A percentile compares a stretch with the other conserved stretches of the same genome.
phyloP scores from a whole-genome alignment of 2,797 vertebrate species.

The Tangara arthus region DNA sequence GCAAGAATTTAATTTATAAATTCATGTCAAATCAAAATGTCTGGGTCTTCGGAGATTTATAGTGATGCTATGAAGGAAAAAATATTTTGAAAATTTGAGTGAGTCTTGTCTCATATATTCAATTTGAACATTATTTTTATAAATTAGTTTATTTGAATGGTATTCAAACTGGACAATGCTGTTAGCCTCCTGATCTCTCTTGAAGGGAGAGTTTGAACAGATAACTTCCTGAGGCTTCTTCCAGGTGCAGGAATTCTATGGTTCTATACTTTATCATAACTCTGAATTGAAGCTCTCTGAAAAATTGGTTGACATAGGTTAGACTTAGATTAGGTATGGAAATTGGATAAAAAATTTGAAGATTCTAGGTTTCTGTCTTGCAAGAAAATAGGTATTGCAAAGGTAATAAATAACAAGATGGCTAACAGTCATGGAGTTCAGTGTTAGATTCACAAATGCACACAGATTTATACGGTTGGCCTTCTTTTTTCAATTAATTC shows the following conservation, averaged over 20 bases:
- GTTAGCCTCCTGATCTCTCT: not conserved
- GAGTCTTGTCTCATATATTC: not conserved
- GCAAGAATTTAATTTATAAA: not conserved
- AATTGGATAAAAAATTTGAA: not conserved
- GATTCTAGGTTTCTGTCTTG: not conserved
- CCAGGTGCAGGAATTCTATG: not conserved
- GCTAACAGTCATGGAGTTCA: not conserved
- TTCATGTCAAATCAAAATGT: not conserved
- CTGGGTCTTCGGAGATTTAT: not conserved
- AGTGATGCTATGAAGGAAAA: not conserved
- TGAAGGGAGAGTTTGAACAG: not conserved
- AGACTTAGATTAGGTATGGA: not conserved
- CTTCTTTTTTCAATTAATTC: not conserved
- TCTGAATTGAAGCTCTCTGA: not conserved
- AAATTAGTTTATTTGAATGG: not conserved
- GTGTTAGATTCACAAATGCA: not conserved
- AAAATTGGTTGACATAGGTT: not conserved
- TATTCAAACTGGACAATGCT: not conserved
- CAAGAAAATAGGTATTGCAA: not conserved
- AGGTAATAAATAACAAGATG: not conserved
- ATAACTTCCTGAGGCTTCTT: not conserved
- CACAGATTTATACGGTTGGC: not conserved
- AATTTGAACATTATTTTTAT: not conserved
- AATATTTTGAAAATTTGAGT: not conserved
- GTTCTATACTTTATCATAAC: not conserved